phyloP scores from a whole-genome alignment of 2,797 vertebrate species.

The Siniperca undulata region DNA sequence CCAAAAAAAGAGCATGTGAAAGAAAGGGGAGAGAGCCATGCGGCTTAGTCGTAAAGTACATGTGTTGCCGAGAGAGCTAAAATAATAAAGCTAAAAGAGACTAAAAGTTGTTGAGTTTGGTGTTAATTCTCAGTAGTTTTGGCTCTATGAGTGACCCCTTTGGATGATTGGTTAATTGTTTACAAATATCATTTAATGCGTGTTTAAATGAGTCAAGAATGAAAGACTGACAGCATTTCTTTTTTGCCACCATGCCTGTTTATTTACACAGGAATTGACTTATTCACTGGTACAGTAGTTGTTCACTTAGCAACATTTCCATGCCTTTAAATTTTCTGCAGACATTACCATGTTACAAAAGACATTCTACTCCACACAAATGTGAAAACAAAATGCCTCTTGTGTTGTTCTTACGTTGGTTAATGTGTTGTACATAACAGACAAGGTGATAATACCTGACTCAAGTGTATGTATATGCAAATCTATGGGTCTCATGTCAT shows the following conservation, averaged over 20 bases:
- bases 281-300: not conserved
- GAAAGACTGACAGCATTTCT: not conserved
- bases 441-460: not conserved
- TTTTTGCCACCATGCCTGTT: not conserved
- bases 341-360: not conserved
- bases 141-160: not conserved
- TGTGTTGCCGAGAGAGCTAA: not conserved
- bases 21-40: not conserved
- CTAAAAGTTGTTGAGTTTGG: not conserved
- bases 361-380: not conserved
- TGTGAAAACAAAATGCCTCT: not conserved
- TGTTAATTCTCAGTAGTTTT: not conserved
- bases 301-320: not conserved
- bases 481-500: not conserved
- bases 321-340: not conserved
- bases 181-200: not conserved
- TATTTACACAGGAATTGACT: not conserved
- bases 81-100: not conserved
- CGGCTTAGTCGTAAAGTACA: not conserved
- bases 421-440: not conserved
- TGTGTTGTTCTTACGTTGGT: not conserved
- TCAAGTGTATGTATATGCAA: not conserved
- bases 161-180: not conserved
- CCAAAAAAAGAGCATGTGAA: constrained; percentile 19
- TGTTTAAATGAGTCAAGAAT: not conserved